Base-by-base conservation (phyloP, 2,113 vertebrate genomes). In the Heliornis fulica region DNA sequence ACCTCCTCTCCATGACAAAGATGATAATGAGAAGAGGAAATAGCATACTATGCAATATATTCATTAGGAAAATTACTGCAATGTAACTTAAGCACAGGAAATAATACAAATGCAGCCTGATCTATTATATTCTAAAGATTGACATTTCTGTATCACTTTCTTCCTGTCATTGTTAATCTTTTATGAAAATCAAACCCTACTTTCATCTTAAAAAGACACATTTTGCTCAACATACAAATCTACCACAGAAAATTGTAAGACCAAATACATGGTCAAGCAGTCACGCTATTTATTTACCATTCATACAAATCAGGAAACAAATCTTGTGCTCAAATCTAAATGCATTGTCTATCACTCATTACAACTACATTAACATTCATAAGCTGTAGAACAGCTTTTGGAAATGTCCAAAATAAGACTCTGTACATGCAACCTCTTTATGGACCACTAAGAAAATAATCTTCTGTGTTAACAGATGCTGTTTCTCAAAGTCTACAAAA, bases 11-110 rank as follows among this genome's bases (percentile, higher is more conserved):
- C 78, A 93, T 75, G 65, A 93, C 75, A 96, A 91, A 94, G 61
- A 96, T 83, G 56, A 65, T 80, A 95, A 96, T 93, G 90, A 96
- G 83, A 89, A 93, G 85, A 92, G 83, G 93, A 97, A 97, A 95
- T 84, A 88, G 81, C 87, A 90, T 32, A 75, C 65, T 60, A 92
- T 72, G 75, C 88, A 74, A 74, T 82, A 88, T 93, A 92, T 95
- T 97, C 88, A 91, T 79, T 69, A 81, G 84, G 69, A 95, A 96
- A 95, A 96, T 96, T 87, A 93, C 75, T 86, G 74, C 91, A 91
- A 95, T 90, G 87, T 95, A 97, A 94, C 90, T 68, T 88, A 80
- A 96, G 54, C 82, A 78, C 50, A 57, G 90, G 86, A 96, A 96
- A 96, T 93, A 86, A 94, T 93, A 91, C 28, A 91, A 95, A 94